Conservation (phyloP, 2,888 invertebrate genomes). For the Melanostoma scalare region DNA sequence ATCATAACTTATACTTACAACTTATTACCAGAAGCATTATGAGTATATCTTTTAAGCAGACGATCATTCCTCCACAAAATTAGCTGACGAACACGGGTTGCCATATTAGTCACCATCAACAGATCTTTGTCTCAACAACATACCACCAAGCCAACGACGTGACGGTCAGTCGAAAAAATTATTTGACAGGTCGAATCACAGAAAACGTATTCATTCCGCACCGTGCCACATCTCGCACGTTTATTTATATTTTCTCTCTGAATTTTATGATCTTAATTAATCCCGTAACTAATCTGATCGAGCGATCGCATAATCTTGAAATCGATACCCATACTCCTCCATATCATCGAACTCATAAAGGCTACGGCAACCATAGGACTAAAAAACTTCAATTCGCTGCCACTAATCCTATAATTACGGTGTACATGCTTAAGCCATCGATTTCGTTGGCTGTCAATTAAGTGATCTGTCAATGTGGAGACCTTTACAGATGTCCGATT, state of each 20-base stretch:
- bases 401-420: conserved; percentile 72
- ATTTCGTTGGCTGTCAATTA: conserved; percentile 72
- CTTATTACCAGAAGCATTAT: no score
- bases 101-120: no score
- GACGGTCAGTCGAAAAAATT: not conserved
- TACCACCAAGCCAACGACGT: no score
- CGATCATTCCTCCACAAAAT: no score
- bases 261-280: conserved; percentile 65
- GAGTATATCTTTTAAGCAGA: no score
- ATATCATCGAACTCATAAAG: conserved; percentile 25
- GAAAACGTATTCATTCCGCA: conserved; percentile 38
- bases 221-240: conserved; percentile 61
- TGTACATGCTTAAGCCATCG: conserved; percentile 71
- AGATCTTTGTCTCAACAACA: no score
- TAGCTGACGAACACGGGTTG: no score
- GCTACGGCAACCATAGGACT: not conserved
- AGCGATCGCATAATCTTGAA: conserved; percentile 69
- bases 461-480: conserved; percentile 68
- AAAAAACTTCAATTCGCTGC: conserved; percentile 46
- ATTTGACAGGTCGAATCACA: conserved; percentile 23
- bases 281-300: conserved; percentile 72
- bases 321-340: conserved; percentile 61
- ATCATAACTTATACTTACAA: no score
- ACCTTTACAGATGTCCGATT: conserved; percentile 65
- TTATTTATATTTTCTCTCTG: conserved; percentile 4